Evolutionary conservation across 2,888 invertebrate species (phyloP), one percentile per base, ranked within the genome.

Genomic region (Clanis bilineata): DNA sequence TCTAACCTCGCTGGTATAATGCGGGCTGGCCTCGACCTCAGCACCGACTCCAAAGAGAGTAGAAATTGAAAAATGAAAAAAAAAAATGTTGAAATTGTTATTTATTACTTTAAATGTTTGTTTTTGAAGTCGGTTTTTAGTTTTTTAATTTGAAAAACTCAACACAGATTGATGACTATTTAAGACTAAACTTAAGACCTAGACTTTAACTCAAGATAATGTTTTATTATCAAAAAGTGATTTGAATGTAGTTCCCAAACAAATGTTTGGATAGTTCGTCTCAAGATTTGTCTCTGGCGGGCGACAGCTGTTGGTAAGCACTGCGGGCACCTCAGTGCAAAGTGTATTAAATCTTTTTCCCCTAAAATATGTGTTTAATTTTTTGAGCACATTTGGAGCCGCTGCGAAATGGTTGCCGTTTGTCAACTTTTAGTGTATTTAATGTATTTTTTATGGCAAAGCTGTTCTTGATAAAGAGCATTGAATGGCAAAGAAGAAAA

Each of bases 181-280:
- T 18, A 15, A 51, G 18, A 12, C 44, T 36, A 43, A 12, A 58
- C 12, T 47, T 38, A 15, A 47, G 39, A 39, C 1, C 21, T 6
- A 18, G 36, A 39, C 12, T 58, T 59, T 54, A 44, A 64, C 36
- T 58, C 47, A 45, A 57, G 51, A 58, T 60, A 65, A 18, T 51
- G 51, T 32, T 76, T 77, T 77, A 73, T 72, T 71, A 74, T 78
- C 73, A 74, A 74, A 81, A 80, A 73, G 72, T 74, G 70, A 79
- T 82, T 79, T 74, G 70, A 69, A 72, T 68, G 70, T 73, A 73
- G 57, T 72, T 69, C 69, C 68, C 61, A 66, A 69, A 64, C 65
- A 71, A 71, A 74, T 67, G 69, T 70, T 64, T 66, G 70, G 70
- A 70, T 72, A 72, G 76, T 83, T 81, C 76, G 73, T 80, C 71